Evolutionary conservation across 2,113 vertebrate species (phyloP).

Genomic region (Pollachius pollachius): DNA sequence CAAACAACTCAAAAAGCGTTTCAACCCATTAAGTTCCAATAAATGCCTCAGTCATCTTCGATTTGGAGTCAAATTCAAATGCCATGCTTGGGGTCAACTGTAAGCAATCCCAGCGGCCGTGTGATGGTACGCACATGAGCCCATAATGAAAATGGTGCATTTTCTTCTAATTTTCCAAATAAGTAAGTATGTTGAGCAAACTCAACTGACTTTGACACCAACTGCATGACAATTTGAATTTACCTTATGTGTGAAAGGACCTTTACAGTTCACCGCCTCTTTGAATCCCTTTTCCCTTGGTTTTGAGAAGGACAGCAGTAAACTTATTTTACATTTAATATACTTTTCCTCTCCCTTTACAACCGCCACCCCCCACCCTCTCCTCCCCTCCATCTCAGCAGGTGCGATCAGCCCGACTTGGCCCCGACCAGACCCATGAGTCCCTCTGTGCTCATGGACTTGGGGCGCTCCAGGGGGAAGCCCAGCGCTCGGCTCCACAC

Average conservation of each 20-base stretch:
- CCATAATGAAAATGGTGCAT: constrained; percentile 18
- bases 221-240: constrained; percentile 50
- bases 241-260: constrained; percentile 51
- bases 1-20: constrained; percentile 30
- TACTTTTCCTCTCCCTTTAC: constrained; percentile 42
- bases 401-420: constrained; percentile 78
- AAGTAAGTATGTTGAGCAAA: constrained; percentile 21
- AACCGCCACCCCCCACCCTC: constrained; percentile 40
- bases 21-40: constrained; percentile 54
- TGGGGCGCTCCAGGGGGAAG: constrained; percentile 94
- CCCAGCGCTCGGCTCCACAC: constrained; percentile 93
- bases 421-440: constrained; percentile 86
- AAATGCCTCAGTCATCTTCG: constrained; percentile 30
- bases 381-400: neutral
- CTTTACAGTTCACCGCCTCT: constrained; percentile 77
- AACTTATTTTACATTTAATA: constrained; percentile 42
- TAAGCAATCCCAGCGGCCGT: constrained; percentile 34
- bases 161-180: constrained; percentile 23
- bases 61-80: constrained; percentile 23
- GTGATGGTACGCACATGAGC: constrained; percentile 26
- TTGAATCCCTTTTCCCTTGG: constrained; percentile 62
- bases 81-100: constrained; percentile 16
- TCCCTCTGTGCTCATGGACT: constrained; percentile 95
- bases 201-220: constrained; percentile 39
- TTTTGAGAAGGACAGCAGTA: constrained; percentile 52